Conservation (phyloP, 2,888 invertebrate species). For the Cataglyphis altisquamis region DNA sequence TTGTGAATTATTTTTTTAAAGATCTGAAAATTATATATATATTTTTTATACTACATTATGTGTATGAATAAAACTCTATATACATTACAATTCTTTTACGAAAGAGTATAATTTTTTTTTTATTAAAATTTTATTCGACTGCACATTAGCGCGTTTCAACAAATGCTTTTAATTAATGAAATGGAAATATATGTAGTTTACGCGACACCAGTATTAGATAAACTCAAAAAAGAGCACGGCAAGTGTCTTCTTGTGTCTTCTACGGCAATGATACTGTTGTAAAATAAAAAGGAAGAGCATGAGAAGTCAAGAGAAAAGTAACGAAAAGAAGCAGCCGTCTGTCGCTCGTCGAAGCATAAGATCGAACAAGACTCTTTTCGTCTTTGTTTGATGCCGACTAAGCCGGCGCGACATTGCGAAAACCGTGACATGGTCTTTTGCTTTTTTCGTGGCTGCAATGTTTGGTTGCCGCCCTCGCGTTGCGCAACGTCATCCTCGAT, state of each 20-base stretch:
- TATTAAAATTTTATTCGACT: not conserved
- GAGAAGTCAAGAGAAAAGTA: slow-evolving; percentile 13
- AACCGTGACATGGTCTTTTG: slow-evolving; percentile 82
- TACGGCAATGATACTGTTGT: not conserved
- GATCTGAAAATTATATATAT: not conserved
- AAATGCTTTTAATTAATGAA: not conserved
- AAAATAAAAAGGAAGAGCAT: slow-evolving; percentile 1
- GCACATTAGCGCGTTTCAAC: not conserved
- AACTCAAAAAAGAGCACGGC: not conserved
- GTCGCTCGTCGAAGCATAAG: slow-evolving; percentile 84
- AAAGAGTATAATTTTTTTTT: not conserved
- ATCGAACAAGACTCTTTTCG: slow-evolving; percentile 84
- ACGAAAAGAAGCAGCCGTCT: slow-evolving; percentile 69
- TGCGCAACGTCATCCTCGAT: slow-evolving; percentile 64
- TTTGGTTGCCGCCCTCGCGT: slow-evolving; percentile 61
- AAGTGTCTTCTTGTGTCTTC: not conserved
- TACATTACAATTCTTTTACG: not conserved
- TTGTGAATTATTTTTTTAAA: not conserved
- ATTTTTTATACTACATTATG: not conserved
- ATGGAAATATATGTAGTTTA: not conserved
- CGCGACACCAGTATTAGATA: not conserved
- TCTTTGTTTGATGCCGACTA: slow-evolving; percentile 81
- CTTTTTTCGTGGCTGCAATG: slow-evolving; percentile 63
- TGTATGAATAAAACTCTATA: too few species aligned
- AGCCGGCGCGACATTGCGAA: slow-evolving; percentile 85